Conservation (phyloP, 1,140 invertebrate species). For the Conus betulinus region DNA sequence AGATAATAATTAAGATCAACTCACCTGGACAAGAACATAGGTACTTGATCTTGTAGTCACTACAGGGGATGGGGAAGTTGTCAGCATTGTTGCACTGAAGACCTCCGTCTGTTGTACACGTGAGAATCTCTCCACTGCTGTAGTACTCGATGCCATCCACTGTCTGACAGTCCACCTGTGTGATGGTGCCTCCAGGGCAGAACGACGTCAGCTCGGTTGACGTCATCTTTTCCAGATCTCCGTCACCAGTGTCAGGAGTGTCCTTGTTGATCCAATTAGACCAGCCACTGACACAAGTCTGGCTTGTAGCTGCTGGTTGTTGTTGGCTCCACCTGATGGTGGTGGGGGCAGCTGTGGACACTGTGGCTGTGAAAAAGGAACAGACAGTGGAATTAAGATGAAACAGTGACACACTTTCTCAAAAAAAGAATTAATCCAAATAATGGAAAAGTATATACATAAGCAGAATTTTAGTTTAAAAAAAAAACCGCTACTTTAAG, state of each 20-base stretch:
- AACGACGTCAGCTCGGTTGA: conserved; percentile 47
- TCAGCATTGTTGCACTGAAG: conserved; percentile 41
- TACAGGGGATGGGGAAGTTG: conserved; percentile 54
- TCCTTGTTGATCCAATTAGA: conserved; percentile 57
- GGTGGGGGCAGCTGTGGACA: not conserved
- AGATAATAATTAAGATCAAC: too few species aligned
- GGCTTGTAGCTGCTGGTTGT: not conserved
- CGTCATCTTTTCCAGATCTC: conserved; percentile 60
- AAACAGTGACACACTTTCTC: too few species aligned
- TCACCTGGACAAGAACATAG: conserved; percentile 63
- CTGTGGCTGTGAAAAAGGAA: not conserved
- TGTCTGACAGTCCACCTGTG: conserved; percentile 46
- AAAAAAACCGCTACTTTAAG: too few species aligned
- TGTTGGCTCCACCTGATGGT: not conserved
- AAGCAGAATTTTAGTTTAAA: too few species aligned
- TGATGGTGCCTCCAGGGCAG: conserved; percentile 49
- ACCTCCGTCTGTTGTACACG: conserved; percentile 47
- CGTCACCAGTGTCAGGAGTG: conserved; percentile 49
- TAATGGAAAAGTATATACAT: too few species aligned
- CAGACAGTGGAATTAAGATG: too few species aligned
- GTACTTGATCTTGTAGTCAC: conserved; percentile 72
- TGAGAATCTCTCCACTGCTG: conserved; percentile 36
- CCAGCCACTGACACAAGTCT: conserved; percentile 48
- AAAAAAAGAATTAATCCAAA: too few species aligned
- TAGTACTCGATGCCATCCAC: conserved; percentile 36